A percentile compares a stretch with the other conserved stretches of the same genome.
phyloP scores from a whole-genome alignment of 2,113 vertebrate genomes.

The Oceanodroma tethys region DNA sequence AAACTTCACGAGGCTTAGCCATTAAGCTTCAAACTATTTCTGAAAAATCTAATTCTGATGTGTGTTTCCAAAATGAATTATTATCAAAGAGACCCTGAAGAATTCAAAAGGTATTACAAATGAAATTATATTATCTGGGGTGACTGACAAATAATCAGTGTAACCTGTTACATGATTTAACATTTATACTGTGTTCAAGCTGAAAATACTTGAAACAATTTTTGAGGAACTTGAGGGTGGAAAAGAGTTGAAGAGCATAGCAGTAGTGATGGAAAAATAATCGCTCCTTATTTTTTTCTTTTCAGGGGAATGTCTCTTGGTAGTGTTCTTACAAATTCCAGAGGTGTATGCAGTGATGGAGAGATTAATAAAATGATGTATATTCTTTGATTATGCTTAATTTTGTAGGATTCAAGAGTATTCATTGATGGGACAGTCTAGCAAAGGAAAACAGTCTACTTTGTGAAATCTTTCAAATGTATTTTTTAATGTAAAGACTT shows the following conservation, averaged over 20 bases:
- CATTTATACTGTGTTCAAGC: not conserved
- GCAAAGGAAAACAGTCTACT: not conserved
- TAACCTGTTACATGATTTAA: not conserved
- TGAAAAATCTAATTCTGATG: not conserved
- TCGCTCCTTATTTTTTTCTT: not conserved
- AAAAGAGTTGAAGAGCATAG: not conserved
- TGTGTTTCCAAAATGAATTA: not conserved
- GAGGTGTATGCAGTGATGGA: not conserved
- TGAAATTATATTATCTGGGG: accelerated
- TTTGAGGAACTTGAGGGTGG: not conserved
- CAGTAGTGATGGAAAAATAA: not conserved
- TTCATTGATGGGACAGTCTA: not conserved
- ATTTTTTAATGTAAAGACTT: not conserved
- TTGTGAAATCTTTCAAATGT: too few species aligned
- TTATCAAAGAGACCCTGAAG: not conserved
- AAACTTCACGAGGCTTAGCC: not conserved
- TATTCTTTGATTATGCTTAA: not conserved
- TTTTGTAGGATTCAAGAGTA: not conserved
- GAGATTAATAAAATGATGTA: not conserved
- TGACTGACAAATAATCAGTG: not conserved
- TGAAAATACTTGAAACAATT: not conserved
- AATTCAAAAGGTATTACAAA: not conserved
- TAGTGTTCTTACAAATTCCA: not conserved
- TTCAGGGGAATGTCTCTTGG: not conserved
- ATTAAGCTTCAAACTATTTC: not conserved